Evolutionary conservation across 1,140 invertebrate species (phyloP).

Genomic region (Cotesia vestalis): DNA sequence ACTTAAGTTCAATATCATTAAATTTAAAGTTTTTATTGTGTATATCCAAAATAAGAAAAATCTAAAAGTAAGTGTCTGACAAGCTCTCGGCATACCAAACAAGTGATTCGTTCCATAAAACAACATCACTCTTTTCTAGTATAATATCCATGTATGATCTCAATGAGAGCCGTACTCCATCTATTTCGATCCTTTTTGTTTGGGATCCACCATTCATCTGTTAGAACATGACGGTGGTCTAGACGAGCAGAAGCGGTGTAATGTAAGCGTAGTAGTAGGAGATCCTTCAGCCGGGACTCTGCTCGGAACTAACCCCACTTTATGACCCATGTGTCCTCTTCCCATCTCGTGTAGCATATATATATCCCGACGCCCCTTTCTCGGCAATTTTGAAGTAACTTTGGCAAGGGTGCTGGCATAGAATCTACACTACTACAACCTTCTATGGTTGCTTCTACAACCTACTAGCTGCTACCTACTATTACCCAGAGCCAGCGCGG

Average conservation of each 20-base stretch:
- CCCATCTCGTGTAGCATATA: constrained; percentile 34
- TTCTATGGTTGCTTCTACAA: background rate
- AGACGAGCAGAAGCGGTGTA: constrained; percentile 50
- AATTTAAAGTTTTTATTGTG: no score
- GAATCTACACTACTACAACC: background rate
- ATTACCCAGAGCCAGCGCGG: constrained; percentile 30
- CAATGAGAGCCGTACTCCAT: background rate
- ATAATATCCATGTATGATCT: constrained; percentile 19
- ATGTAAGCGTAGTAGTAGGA: no score
- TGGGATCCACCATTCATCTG: constrained; percentile 24
- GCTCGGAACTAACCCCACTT: constrained; percentile 60
- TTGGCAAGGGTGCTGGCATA: constrained; percentile 16
- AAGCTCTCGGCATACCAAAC: background rate
- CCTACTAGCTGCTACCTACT: background rate
- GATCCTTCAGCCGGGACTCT: constrained; percentile 60
- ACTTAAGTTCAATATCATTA: no score
- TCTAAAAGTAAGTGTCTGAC: no score
- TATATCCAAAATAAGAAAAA: no score
- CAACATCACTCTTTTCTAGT: constrained; percentile 7
- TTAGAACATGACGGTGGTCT: constrained; percentile 44
- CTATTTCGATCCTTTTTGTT: constrained; percentile 16
- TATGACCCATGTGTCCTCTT: constrained; percentile 54
- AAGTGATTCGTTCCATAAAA: constrained; percentile 12
- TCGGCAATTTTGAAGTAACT: constrained; percentile 30
- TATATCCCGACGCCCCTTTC: constrained; percentile 29